A percentile compares a stretch with the other conserved stretches of the same genome.
These are phyloP conservation scores for Camponotus pennsylvanicus DNA, from an alignment of 1,140 invertebrate genomes.

Conservation along the genomic window DNA sequence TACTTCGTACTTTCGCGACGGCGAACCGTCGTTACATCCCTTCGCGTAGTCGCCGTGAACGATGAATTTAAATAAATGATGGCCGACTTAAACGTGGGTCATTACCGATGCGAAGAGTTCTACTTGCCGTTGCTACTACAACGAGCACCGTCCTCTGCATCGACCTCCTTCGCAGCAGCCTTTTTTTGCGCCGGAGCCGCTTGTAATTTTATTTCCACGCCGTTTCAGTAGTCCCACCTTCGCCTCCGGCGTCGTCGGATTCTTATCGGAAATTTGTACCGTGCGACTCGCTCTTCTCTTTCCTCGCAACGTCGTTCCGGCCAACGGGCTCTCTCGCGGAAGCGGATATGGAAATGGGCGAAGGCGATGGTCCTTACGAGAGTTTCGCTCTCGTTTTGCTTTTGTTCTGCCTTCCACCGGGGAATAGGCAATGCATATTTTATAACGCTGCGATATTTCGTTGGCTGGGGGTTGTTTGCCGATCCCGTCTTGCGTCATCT, in stretches of 20 bases:
- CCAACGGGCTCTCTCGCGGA: constrained; percentile 34
- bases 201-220: constrained; percentile 82
- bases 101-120: constrained; percentile 79
- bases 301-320: constrained; percentile 10
- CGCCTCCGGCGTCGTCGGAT: constrained; percentile 73
- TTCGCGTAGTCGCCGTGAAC: constrained; percentile 15
- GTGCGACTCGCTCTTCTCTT: constrained; percentile 65
- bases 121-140: constrained; percentile 66
- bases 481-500: constrained; percentile 2
- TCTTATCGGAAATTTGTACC: constrained; percentile 83
- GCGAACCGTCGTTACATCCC: constrained; percentile 15
- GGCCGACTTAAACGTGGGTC: constrained; percentile 81
- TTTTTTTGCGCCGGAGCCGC: constrained; percentile 56
- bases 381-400: constrained; percentile 75
- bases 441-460: constrained; percentile 76
- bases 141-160: constrained; percentile 33
- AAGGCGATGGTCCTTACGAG: constrained; percentile 55
- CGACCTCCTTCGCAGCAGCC: constrained; percentile 11
- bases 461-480: constrained; percentile 8
- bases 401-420: constrained; percentile 69
- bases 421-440: constrained; percentile 84
- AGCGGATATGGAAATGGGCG: constrained; percentile 79
- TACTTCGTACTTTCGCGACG: constrained; percentile 3
- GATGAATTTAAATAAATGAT: constrained; percentile 83
- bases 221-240: constrained; percentile 48